Evolutionary conservation across 2,888 invertebrate species (phyloP), one percentile per base, ranked within the genome.

Genomic region (Orgyia antiqua): DNA sequence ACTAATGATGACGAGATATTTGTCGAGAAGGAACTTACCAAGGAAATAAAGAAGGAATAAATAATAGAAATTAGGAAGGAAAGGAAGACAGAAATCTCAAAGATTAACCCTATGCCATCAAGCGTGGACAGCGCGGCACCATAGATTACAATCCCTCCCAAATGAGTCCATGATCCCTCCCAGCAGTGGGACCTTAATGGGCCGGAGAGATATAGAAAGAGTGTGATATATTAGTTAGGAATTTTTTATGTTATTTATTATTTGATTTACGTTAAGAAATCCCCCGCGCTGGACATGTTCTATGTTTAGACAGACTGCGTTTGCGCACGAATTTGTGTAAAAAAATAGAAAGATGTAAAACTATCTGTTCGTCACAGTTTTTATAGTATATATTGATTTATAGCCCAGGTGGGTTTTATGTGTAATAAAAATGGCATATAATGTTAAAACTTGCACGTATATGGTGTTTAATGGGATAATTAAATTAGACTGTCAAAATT

Each of bases 1-100:
- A 69, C 58, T 90, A 91, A 89, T 92, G 91, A 89, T 91, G 91
- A 88, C 91, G 91, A 64, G 91, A 92, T 80, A 68, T 92, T 24
- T 79, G 84, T 10, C 91, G 91, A 47, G 92, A 92, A 88, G 83
- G 90, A 47, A 89, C 90, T 0, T 87, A 82, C 32, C 90, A 91
- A 88, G 92, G 92, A 1, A 65, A 87, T n/a, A n/a, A n/a, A n/a
- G n/a, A n/a, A n/a, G n/a, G n/a, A n/a, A n/a, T n/a, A n/a, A n/a
- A n/a, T n/a, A n/a, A n/a, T n/a, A n/a, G n/a, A n/a, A n/a, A n/a
- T n/a, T n/a, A n/a, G n/a, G n/a, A n/a, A n/a, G n/a, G n/a, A n/a
- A n/a, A n/a, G n/a, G n/a, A n/a, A n/a, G n/a, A n/a, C n/a, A n/a
- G n/a, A n/a, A n/a, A n/a, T n/a, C n/a, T n/a, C n/a, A n/a, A n/a